Evolutionary conservation across 2,797 vertebrate species (phyloP).

Genomic region (Sparus aurata): DNA sequence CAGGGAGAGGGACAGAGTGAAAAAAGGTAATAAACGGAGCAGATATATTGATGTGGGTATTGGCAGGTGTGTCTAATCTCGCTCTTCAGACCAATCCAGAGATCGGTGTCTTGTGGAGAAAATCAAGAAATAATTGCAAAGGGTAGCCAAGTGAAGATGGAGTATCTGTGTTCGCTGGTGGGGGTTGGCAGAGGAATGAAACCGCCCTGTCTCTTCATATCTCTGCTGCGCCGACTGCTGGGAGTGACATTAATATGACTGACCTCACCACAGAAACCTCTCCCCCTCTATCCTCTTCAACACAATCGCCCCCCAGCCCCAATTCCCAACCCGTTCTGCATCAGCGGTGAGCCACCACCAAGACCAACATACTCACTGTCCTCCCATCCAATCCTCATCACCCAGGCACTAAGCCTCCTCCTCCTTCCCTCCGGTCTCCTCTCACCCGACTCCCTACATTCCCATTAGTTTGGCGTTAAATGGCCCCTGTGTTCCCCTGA

Average conservation of each 20-base stretch:
- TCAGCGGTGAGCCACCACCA: slow-evolving; percentile 64
- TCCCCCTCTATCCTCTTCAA: slow-evolving; percentile 27
- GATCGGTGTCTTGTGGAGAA: slow-evolving; percentile 53
- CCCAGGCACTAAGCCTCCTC: slow-evolving; percentile 43
- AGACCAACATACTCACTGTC: slow-evolving; percentile 56
- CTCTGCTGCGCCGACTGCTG: slow-evolving; percentile 50
- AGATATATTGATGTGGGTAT: slow-evolving; percentile 74
- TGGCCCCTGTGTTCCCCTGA: slow-evolving; percentile 77
- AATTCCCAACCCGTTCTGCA: slow-evolving; percentile 74
- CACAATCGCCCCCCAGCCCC: slow-evolving; percentile 54
- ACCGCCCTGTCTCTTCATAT: slow-evolving; percentile 73
- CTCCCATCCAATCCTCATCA: slow-evolving; percentile 48
- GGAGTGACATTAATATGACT: slow-evolving; percentile 79
- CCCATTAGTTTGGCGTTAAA: slow-evolving; percentile 82
- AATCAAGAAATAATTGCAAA: slow-evolving; percentile 75
- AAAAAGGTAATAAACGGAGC: slow-evolving; percentile 66
- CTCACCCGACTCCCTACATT: slow-evolving; percentile 71
- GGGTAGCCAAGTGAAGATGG: slow-evolving; percentile 71
- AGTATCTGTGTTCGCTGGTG: slow-evolving; percentile 60
- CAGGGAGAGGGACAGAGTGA: slow-evolving; percentile 42
- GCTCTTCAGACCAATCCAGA: slow-evolving; percentile 58
- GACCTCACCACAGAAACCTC: slow-evolving; percentile 70
- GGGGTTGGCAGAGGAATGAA: slow-evolving; percentile 59
- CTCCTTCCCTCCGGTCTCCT: slow-evolving; percentile 44
- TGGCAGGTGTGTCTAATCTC: slow-evolving; percentile 75